Evolutionary conservation across 2,113 vertebrate genomes (phyloP).

Genomic region (Cyphomyrus discorhynchus): DNA sequence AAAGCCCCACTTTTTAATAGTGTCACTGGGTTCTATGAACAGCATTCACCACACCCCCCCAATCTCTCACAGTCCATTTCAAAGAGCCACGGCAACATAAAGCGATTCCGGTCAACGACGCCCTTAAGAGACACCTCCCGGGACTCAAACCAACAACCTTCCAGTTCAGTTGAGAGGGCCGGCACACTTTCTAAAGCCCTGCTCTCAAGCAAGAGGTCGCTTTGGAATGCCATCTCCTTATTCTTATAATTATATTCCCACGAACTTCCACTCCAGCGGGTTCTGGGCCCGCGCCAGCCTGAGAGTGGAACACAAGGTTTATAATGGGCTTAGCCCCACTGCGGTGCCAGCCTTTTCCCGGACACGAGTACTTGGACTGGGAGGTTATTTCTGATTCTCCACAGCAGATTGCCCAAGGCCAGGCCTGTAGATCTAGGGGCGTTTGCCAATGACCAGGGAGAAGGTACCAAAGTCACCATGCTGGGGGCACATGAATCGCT

Average conservation of each 20-base stretch:
- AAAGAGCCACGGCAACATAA: not conserved
- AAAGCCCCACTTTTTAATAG: not conserved
- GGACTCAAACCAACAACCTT: slow-evolving; percentile 5
- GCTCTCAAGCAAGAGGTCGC: not conserved
- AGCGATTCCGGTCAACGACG: not conserved
- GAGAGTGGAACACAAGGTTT: slow-evolving; percentile 27
- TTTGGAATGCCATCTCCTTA: not conserved
- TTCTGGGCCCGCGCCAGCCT: slow-evolving; percentile 19
- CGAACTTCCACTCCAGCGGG: slow-evolving; percentile 17
- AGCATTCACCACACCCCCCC: not conserved
- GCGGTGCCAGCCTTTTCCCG: slow-evolving; percentile 31
- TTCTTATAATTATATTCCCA: slow-evolving; percentile 2
- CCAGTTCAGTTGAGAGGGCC: not conserved
- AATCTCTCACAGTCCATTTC: not conserved
- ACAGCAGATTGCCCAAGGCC: slow-evolving; percentile 35
- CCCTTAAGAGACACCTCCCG: not conserved
- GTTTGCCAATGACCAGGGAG: slow-evolving; percentile 28
- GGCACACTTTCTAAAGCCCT: not conserved
- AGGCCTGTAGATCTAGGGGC: slow-evolving; percentile 28
- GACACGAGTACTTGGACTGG: slow-evolving; percentile 28
- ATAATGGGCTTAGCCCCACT: slow-evolving; percentile 32
- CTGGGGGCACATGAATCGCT: slow-evolving; percentile 4
- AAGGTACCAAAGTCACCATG: not conserved
- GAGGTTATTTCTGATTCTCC: slow-evolving; percentile 31
- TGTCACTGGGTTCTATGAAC: not conserved